phyloP scores from a whole-genome alignment of 2,888 invertebrate genomes.

The Cordilura impudica region DNA sequence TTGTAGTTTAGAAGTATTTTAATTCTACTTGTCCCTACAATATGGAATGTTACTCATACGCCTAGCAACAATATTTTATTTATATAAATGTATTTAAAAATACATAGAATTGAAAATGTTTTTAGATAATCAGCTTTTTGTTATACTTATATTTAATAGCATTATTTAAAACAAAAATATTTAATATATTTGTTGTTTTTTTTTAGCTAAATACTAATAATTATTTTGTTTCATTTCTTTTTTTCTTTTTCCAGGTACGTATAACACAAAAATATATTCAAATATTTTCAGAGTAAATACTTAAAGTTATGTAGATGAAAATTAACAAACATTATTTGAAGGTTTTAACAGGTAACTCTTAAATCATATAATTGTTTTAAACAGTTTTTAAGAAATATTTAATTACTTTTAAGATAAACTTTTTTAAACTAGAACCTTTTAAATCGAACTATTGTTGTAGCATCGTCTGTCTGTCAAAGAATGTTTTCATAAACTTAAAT shows the following conservation, averaged over 20 bases:
- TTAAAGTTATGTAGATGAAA: neutral
- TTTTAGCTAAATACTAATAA: constrained; percentile 29
- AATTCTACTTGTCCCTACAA: too few relatives aligned
- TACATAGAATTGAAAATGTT: neutral
- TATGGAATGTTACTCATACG: neutral
- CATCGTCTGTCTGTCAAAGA: neutral
- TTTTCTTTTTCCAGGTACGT: constrained; percentile 62
- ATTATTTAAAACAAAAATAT: neutral
- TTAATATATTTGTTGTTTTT: neutral
- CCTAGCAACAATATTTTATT: neutral
- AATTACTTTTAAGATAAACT: neutral
- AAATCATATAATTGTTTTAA: neutral
- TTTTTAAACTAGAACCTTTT: neutral
- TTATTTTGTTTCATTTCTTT: constrained; percentile 36
- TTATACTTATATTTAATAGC: neutral
- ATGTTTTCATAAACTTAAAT: neutral
- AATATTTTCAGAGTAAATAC: neutral
- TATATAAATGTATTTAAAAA: neutral
- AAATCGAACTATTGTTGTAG: neutral
- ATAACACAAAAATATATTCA: constrained; percentile 41
- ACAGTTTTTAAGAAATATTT: neutral
- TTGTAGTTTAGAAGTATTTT: too few relatives aligned
- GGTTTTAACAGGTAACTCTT: constrained; percentile 47
- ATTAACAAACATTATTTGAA: constrained; percentile 11
- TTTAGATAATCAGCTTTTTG: constrained; percentile 7